phyloP scores from a whole-genome alignment of 2,797 vertebrate genomes.

The Gymnothorax javanicus region DNA sequence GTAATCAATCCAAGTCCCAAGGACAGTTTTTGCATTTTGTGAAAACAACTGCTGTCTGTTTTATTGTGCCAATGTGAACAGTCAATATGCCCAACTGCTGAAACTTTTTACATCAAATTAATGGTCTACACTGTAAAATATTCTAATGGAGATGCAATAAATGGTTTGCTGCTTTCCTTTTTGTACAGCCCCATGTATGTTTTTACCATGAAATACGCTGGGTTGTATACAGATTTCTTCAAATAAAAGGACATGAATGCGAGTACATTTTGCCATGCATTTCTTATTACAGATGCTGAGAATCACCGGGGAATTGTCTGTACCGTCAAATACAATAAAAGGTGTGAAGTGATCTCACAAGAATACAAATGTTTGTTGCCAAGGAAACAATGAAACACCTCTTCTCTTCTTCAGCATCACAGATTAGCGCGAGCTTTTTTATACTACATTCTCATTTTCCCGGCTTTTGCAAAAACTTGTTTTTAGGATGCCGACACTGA shows the following conservation, averaged over 20 bases:
- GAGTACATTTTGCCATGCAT: not conserved
- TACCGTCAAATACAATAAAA: conserved; percentile 15
- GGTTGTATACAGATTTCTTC: not conserved
- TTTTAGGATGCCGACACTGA: not conserved
- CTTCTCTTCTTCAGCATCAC: not conserved
- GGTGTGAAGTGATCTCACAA: conserved; percentile 17
- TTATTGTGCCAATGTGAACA: not conserved
- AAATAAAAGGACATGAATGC: not conserved
- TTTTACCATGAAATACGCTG: not conserved
- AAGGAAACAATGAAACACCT: conserved; percentile 9
- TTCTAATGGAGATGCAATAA: not conserved
- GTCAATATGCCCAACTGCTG: not conserved
- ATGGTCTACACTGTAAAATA: not conserved
- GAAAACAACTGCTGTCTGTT: not conserved
- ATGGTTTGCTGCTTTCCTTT: not conserved
- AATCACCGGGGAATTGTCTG: not conserved
- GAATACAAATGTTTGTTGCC: conserved; percentile 16
- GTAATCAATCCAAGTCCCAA: not conserved
- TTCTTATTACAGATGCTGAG: not conserved
- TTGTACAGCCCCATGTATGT: not conserved
- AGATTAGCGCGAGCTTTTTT: conserved; percentile 2
- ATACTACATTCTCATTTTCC: not conserved
- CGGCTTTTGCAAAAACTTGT: conserved; percentile 4
- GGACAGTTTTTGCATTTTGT: not conserved
- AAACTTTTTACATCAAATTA: not conserved